Evolutionary conservation across 2,888 invertebrate species (phyloP), one percentile per base, ranked within the genome.

Genomic region (Hetaerina titia): DNA sequence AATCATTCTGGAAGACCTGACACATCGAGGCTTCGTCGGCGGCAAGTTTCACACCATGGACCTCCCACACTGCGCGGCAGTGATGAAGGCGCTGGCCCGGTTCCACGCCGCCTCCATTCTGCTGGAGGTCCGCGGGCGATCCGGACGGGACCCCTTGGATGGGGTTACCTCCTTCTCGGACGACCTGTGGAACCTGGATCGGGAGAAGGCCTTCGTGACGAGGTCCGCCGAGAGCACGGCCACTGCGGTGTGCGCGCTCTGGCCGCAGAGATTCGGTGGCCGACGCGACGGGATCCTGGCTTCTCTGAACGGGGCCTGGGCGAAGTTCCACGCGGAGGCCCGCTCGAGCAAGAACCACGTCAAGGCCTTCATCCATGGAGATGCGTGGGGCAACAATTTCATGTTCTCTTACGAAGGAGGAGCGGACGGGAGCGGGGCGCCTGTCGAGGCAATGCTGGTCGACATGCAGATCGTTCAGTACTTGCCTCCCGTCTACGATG

Each of bases 101-200:
- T 81, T 81, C 81, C 81, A 81, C 81, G 81, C 81, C n/a, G 81
- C 81, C 81, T 81, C 81, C 81, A 81, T 81, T 11, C 31, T 81
- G 31, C 81, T 81, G 25, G 31, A 1, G 8, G 11, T 81, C 11
- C 81, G 81, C 25, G 45, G 45, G 45, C 25, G 11, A 13, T 5
- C 13, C 25, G 13, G 81, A 31, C 81, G 13, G 13, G 7, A 13
- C 13, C 4, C 31, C 11, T 2, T 11, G 11, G 0, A 31, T 11
- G 81, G 81, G 11, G 25, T 31, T 31, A 4, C 81, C 7, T 19
- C 31, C 11, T 13, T 31, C 19, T 81, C 81, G 4, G 81, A 81
- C 15, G 13, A 81, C 2, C 31, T 81, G 31, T 81, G 81, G 81
- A 31, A 81, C n/a, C 31, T 81, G 81, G 81, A 81, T 11, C 2